Percentiles rank a stretch among this genome's conserved stretches.
phyloP scores from a whole-genome alignment of 1,140 invertebrate genomes.

The Bombus sibiricus region DNA sequence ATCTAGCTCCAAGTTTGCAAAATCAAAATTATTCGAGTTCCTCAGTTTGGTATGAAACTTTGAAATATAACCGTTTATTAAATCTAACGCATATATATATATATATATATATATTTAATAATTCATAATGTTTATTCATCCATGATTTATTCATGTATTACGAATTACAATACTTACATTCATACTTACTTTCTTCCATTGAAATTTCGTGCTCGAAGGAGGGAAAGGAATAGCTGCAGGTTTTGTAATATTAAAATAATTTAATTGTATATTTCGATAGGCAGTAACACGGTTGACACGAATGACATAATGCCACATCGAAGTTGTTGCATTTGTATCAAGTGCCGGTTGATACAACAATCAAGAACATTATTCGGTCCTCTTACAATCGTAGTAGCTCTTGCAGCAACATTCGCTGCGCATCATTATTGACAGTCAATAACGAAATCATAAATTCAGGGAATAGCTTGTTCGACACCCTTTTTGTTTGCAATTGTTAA shows the following conservation, averaged over 20 bases:
- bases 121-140: not conserved
- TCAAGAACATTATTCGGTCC: slow-evolving; percentile 6
- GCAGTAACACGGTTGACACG: slow-evolving; percentile 54
- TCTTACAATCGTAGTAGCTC: not conserved
- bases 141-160: not conserved
- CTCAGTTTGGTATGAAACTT: too few relatives aligned
- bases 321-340: slow-evolving; percentile 41
- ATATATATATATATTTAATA: not conserved
- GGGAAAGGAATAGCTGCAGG: slow-evolving; percentile 11
- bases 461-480: not conserved
- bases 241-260: slow-evolving; percentile 75
- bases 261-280: slow-evolving; percentile 72
- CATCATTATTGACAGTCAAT: not conserved
- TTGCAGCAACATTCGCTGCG: slow-evolving; percentile 7
- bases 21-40: too few relatives aligned
- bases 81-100: too few relatives aligned
- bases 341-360: slow-evolving; percentile 1
- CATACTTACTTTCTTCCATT: not conserved
- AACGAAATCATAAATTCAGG: not conserved
- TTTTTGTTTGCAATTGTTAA: not conserved
- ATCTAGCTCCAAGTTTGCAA: too few relatives aligned
- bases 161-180: not conserved
- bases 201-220: not conserved
- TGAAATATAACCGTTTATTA: too few relatives aligned
- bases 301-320: slow-evolving; percentile 45